These are phyloP conservation scores for Torymus aiolomorphi DNA, from an alignment of 2,888 invertebrate genomes.

Conservation along the genomic window DNA sequence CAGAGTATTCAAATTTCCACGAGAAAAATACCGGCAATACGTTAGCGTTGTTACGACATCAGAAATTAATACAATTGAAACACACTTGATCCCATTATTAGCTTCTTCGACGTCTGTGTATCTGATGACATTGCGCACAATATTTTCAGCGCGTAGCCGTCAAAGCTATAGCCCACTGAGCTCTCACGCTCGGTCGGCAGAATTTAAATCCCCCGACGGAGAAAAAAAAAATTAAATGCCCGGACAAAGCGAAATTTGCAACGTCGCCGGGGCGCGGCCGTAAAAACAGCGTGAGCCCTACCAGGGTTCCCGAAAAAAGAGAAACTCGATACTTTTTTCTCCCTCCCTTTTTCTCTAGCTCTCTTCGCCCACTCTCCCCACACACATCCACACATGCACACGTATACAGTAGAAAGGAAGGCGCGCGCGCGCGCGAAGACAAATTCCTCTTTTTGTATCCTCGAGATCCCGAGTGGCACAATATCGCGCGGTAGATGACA, in stretches of 20 bases:
- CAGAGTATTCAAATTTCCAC: too few species aligned
- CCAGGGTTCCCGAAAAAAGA: conserved; percentile 20
- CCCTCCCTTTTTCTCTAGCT: background rate
- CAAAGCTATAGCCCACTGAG: conserved; percentile 15
- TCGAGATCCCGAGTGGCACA: conserved; percentile 21
- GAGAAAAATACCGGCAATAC: too few species aligned
- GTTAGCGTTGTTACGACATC: background rate
- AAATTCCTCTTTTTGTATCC: conserved; percentile 44
- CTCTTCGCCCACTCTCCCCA: background rate
- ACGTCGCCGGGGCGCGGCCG: conserved; percentile 1
- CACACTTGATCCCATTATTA: conserved; percentile 6
- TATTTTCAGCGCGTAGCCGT: conserved; percentile 12
- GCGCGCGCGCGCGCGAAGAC: conserved; percentile 25
- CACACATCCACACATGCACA: too few species aligned
- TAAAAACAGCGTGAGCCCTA: conserved; percentile 29
- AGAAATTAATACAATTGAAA: background rate
- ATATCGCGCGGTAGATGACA: conserved; percentile 29
- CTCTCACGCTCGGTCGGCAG: background rate
- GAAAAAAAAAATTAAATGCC: conserved; percentile 29
- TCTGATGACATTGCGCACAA: conserved; percentile 8
- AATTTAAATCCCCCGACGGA: conserved; percentile 27
- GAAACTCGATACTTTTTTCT: conserved; percentile 51
- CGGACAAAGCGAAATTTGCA: conserved; percentile 40
- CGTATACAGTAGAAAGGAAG: background rate
- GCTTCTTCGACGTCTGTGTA: background rate